Conservation (phyloP, 2,113 vertebrate genomes). For the Dasyornis broadbenti region DNA sequence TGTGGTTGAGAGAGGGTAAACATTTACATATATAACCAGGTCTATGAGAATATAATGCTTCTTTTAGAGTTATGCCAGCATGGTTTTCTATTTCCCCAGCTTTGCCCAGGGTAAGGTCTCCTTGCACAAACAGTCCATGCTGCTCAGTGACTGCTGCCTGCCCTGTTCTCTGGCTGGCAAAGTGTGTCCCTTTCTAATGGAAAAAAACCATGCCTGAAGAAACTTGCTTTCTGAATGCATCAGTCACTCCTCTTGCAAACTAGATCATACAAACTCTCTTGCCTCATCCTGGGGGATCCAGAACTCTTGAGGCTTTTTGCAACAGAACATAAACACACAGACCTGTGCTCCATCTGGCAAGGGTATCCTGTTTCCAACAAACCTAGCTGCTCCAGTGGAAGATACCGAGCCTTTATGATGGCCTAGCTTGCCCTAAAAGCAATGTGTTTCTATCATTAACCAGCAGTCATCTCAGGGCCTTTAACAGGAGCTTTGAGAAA, state of each 20-base stretch:
- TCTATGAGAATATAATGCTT: background rate
- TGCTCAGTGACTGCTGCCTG: background rate
- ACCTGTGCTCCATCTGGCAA: slow-evolving; percentile 13
- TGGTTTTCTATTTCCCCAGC: background rate
- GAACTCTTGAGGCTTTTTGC: background rate
- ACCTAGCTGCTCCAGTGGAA: background rate
- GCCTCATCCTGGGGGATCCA: background rate
- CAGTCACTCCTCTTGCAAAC: background rate
- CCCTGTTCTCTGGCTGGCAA: slow-evolving; percentile 9
- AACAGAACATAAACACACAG: background rate
- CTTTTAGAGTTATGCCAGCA: background rate
- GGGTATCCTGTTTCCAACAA: background rate
- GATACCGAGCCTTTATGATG: background rate
- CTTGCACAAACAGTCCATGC: background rate
- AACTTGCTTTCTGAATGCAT: background rate
- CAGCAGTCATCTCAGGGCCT: background rate
- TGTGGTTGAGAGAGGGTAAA: background rate
- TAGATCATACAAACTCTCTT: background rate
- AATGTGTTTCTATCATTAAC: background rate
- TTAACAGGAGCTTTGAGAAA: background rate
- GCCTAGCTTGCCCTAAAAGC: background rate
- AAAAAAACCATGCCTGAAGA: background rate
- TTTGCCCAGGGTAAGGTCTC: background rate
- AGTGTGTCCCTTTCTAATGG: background rate
- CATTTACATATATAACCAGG: background rate